Base-by-base conservation (phyloP, 2,113 vertebrate genomes). In the Miniopterus natalensis region DNA sequence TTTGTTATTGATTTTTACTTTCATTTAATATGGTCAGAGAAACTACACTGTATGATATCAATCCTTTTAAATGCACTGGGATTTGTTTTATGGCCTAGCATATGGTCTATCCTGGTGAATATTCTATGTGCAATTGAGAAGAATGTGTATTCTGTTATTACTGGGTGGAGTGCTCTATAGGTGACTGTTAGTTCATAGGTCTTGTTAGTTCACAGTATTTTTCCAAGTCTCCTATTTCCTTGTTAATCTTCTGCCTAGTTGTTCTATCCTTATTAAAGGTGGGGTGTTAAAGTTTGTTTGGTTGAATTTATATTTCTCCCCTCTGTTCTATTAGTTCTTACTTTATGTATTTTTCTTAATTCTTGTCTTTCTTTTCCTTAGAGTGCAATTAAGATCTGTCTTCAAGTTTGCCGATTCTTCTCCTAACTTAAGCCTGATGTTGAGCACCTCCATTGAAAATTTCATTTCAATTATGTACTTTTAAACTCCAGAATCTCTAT, bases 401-500 rank as follows among this genome's bases (percentile, higher is more conserved):
- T 63, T 59, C 65, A 71, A 31, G 61, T 93, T 61, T 31, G 55
- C 42, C 29, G 17, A 70, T 36, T 87, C 65, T 68, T 68, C 45
- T 88, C 31, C 15, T 42, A 65, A 40, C 31, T 85, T 51, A 73
- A 57, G 20, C 65, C 25, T 93, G 29, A 27, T 40, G 17, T 11
- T 65, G n/a, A 74, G 15, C 18, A 12, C 15, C 21, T 18, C 21
- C 5, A 45, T 12, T n/a, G 40, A 91, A 42, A 36, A 25, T 21
- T 84, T 84, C 7, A 68, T 87, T 90, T 63, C 31, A 49, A 14
- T 57, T 92, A 73, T 79, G 2, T 91, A 51, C 2, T 79, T 81
- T 85, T 42, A n/a, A 88, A 89, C 47, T 61, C 27, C 13, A 92
- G n/a, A 25, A 92, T 87, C 36, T 84, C 57, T 29, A 47, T 59